These are phyloP conservation scores for Xylota segnis DNA, from an alignment of 2,888 invertebrate genomes.

Conservation along the genomic window DNA sequence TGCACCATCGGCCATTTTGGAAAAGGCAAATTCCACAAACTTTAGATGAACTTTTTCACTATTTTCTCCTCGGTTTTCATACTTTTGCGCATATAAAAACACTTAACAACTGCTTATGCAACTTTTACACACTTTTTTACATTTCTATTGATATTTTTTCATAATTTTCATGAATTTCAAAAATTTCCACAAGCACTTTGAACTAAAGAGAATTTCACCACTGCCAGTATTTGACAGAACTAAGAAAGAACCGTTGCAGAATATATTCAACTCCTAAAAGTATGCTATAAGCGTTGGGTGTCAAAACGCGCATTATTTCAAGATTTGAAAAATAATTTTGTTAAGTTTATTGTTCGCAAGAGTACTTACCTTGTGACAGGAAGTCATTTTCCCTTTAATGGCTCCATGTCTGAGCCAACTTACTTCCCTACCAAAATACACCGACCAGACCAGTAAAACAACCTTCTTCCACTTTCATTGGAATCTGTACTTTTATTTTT, in stretches of 20 bases:
- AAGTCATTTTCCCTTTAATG: not conserved
- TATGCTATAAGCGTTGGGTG: not conserved
- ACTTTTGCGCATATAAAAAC: not conserved
- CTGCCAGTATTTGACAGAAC: not conserved
- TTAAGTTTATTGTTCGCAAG: too few species aligned
- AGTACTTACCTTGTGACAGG: too few species aligned
- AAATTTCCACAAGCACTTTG: not conserved
- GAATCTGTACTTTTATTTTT: constrained; percentile 47
- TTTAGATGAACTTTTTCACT: not conserved
- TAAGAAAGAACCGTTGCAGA: not conserved
- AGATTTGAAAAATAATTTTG: not conserved
- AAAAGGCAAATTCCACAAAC: too few species aligned
- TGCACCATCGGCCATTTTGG: too few species aligned
- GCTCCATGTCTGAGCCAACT: not conserved
- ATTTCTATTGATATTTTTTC: too few species aligned
- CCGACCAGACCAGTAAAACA: constrained; percentile 23
- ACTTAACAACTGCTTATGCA: not conserved
- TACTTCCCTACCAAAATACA: too few species aligned
- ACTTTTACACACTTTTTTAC: not conserved
- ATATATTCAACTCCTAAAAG: not conserved
- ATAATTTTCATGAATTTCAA: too few species aligned
- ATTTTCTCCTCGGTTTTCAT: not conserved
- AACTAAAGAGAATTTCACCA: not conserved
- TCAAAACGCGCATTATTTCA: too few species aligned
- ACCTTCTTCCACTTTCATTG: constrained; percentile 2